Evolutionary conservation across 2,797 vertebrate genomes (phyloP).

Genomic region (Coranthus polyacanthus): DNA sequence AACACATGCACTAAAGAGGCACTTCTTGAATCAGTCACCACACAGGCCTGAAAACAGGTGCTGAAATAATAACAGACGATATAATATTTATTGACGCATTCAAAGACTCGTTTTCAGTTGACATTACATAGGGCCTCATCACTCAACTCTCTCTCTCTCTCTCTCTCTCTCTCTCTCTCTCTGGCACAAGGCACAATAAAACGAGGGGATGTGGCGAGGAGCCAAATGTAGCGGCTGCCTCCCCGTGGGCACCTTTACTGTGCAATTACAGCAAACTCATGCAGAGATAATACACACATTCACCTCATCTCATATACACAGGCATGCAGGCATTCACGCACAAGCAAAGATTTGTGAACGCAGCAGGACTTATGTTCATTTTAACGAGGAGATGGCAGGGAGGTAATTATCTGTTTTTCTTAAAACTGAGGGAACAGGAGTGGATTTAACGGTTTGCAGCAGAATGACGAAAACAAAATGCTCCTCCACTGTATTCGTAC

Average conservation of each 20-base stretch:
- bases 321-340: conserved; percentile 53
- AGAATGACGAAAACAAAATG: neutral
- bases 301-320: conserved; percentile 56
- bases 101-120: conserved; percentile 19
- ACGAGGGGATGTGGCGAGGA: conserved; percentile 61
- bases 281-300: conserved; percentile 70
- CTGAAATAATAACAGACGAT: conserved; percentile 12
- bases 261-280: conserved; percentile 74
- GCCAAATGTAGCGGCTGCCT: conserved; percentile 61
- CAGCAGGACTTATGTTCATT: conserved; percentile 37
- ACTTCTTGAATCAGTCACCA: conserved; percentile 58
- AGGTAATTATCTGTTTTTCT: conserved; percentile 47
- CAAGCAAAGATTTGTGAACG: conserved; percentile 46
- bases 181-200: conserved; percentile 78
- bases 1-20: conserved; percentile 52
- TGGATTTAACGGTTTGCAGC: conserved; percentile 12
- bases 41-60: conserved; percentile 23
- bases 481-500: neutral
- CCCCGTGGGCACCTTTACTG: conserved; percentile 55
- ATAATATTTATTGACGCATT: no score
- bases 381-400: conserved; percentile 63
- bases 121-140: conserved; percentile 42
- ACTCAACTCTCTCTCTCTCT: conserved; percentile 37
- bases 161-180: conserved; percentile 39
- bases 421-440: neutral